These are phyloP conservation scores for Odontesthes bonariensis DNA, from an alignment of 2,113 vertebrate species.

Conservation along the genomic window DNA sequence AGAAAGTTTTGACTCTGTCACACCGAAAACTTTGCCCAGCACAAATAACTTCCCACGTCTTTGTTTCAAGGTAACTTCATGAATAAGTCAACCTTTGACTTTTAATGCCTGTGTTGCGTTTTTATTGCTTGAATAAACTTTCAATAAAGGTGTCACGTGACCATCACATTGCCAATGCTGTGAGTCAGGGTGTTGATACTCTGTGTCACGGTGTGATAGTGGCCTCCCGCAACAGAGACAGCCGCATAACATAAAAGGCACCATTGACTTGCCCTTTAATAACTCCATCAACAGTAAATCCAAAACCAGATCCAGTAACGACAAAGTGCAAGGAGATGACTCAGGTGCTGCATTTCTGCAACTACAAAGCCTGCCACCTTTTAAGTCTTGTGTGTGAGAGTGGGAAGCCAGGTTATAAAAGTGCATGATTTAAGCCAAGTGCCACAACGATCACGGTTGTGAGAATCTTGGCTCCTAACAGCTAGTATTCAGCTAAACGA, in stretches of 20 bases:
- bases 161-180: constrained; percentile 14
- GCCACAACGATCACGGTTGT: constrained; percentile 59
- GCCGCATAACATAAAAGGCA: constrained; percentile 49
- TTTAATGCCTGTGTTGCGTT: constrained; percentile 28
- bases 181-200: constrained; percentile 41
- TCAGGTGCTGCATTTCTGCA: constrained; percentile 45
- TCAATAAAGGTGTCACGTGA: constrained; percentile 45
- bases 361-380: constrained; percentile 64
- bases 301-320: constrained; percentile 44
- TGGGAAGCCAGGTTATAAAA: constrained; percentile 67
- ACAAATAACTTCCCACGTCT: constrained; percentile 24
- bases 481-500: constrained; percentile 52
- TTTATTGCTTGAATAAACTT: constrained; percentile 68
- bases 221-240: constrained; percentile 42
- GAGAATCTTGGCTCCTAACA: constrained; percentile 48
- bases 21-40: constrained; percentile 11
- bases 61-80: constrained; percentile 64
- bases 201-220: constrained; percentile 44
- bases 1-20: constrained; percentile 9
- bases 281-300: constrained; percentile 70
- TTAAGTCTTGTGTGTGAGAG: constrained; percentile 55
- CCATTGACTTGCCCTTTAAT: constrained; percentile 59
- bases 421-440: constrained; percentile 67
- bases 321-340: constrained; percentile 34
- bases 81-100: constrained; percentile 45